A percentile compares a stretch with the other conserved stretches of the same genome.
These are phyloP conservation scores for Champsocephalus gunnari DNA, from an alignment of 2,797 vertebrate genomes.

Conservation along the genomic window DNA sequence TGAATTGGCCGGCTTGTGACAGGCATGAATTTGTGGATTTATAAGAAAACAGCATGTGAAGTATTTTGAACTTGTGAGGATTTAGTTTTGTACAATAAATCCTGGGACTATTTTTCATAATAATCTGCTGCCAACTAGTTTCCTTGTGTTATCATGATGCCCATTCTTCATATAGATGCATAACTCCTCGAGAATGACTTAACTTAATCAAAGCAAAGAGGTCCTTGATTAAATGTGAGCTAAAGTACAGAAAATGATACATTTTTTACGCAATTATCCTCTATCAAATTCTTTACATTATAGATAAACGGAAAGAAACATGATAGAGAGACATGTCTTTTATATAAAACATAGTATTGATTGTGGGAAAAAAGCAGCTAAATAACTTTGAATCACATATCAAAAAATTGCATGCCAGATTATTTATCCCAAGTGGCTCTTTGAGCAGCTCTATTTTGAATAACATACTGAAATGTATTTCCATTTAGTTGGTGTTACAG, in stretches of 20 bases:
- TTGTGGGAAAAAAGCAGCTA: constrained; percentile 22
- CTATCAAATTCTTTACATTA: constrained; percentile 13
- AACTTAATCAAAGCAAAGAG: constrained; percentile 8
- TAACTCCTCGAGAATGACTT: constrained; percentile 5
- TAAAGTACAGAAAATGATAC: no score
- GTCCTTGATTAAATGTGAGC: constrained; percentile 39
- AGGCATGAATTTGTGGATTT: constrained; percentile 14
- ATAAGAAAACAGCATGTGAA: constrained; percentile 16
- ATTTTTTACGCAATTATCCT: no score
- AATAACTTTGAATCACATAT: constrained; percentile 25
- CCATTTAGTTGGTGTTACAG: constrained; percentile 45
- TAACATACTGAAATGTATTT: constrained; percentile 60
- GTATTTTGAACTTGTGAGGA: constrained; percentile 14
- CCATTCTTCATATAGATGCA: constrained; percentile 35
- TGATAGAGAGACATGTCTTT: constrained; percentile 19
- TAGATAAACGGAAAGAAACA: constrained; percentile 11
- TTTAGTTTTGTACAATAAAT: constrained; percentile 25
- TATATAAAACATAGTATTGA: constrained; percentile 15
- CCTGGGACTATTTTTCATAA: constrained; percentile 27
- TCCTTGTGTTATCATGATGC: constrained; percentile 25
- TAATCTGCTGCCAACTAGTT: constrained; percentile 11
- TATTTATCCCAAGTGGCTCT: constrained; percentile 44
- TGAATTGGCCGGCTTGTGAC: constrained; percentile 24
- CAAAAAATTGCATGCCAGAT: constrained; percentile 11
- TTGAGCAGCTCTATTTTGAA: constrained; percentile 25